Conservation (phyloP, 2,888 invertebrate genomes). For the Sinelater perroti region DNA sequence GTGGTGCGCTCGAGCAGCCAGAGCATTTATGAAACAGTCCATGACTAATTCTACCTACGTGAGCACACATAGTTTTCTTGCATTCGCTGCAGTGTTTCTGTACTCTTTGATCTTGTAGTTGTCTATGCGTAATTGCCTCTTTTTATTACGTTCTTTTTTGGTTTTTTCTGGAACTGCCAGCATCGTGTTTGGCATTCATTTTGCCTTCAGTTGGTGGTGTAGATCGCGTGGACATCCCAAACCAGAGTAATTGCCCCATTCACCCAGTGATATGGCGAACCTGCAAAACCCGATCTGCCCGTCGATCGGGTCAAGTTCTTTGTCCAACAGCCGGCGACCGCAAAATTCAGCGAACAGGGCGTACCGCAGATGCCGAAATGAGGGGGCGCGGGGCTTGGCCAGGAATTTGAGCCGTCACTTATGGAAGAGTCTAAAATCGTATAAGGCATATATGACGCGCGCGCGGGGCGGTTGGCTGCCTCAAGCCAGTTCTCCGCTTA, state of each 20-base stretch:
- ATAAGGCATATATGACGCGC: conserved; percentile 42
- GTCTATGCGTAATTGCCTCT: conserved; percentile 38
- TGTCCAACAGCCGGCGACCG: conserved; percentile 19
- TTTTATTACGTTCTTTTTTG: not conserved
- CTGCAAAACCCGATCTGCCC: conserved; percentile 15
- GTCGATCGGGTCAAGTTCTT: conserved; percentile 20
- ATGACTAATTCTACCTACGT: conserved; percentile 31
- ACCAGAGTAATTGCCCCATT: conserved; percentile 8
- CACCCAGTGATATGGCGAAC: conserved; percentile 16
- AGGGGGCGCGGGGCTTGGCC: conserved; percentile 25
- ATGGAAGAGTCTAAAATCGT: conserved; percentile 42
- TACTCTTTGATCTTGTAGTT: conserved; percentile 34
- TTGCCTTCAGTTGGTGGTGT: not conserved
- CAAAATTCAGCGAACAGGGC: conserved; percentile 25
- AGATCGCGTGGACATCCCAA: conserved; percentile 5
- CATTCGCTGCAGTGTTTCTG: conserved; percentile 31
- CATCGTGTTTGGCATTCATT: not conserved
- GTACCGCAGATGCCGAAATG: conserved; percentile 21
- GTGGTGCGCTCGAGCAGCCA: conserved; percentile 21
- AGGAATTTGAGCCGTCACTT: conserved; percentile 40
- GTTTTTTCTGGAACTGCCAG: conserved; percentile 2
- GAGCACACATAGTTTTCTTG: conserved; percentile 30
- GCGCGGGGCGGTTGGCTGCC: conserved; percentile 40
- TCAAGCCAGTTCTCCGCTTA: conserved; percentile 42
- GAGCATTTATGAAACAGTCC: conserved; percentile 32